Conservation (phyloP, 2,888 invertebrate genomes). For the Reticulitermes lucifugus region DNA sequence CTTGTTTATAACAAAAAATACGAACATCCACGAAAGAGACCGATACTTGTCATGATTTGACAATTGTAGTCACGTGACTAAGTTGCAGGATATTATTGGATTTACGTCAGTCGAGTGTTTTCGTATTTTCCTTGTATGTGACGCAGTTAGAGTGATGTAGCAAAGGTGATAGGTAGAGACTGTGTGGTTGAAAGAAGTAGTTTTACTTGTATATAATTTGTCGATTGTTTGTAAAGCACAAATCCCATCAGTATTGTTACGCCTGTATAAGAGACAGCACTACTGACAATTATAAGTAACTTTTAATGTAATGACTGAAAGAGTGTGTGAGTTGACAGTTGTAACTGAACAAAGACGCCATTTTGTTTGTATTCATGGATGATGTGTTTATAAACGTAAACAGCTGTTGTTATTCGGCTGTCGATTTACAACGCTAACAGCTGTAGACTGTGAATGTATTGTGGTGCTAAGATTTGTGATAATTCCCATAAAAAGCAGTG, state of each 20-base stretch:
- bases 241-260: conserved; percentile 27
- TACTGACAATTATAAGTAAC: conserved; percentile 11
- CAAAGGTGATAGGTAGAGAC: conserved; percentile 13
- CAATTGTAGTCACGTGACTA: conserved; percentile 45
- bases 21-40: conserved; percentile 3
- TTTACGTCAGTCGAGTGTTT: conserved; percentile 24
- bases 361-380: conserved; percentile 47
- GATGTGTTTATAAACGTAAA: conserved; percentile 44
- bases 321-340: conserved; percentile 28
- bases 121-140: conserved; percentile 42
- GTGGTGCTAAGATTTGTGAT: conserved; percentile 44
- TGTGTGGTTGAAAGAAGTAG: conserved; percentile 27
- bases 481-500: not conserved
- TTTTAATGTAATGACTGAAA: not conserved
- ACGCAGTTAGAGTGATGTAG: conserved; percentile 48
- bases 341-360: conserved; percentile 45
- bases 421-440: conserved; percentile 28
- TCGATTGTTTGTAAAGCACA: conserved; percentile 18
- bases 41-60: conserved; percentile 42
- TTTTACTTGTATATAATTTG: conserved; percentile 45
- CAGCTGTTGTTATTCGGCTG: conserved; percentile 48
- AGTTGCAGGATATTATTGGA: conserved; percentile 41
- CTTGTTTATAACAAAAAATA: not conserved
- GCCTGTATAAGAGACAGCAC: conserved; percentile 25
- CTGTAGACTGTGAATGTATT: conserved; percentile 35